phyloP scores from a whole-genome alignment of 37 sponge, comb jelly and placozoan genomes.

The Ianthella basta region DNA sequence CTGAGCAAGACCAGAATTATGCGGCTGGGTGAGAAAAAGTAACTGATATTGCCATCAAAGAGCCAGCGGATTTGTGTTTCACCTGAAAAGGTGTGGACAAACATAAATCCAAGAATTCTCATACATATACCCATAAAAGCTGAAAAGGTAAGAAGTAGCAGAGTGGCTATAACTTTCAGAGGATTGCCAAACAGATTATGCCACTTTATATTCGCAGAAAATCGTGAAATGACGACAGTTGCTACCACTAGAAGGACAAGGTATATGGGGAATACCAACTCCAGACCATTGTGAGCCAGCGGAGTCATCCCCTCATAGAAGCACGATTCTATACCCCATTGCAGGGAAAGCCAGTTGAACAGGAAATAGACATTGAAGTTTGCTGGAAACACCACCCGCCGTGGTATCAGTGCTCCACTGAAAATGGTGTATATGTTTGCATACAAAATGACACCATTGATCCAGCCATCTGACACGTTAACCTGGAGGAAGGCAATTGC shows the following conservation, averaged over 20 bases:
- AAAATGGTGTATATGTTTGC: slow-evolving; percentile 28
- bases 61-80: slow-evolving; percentile 30
- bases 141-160: slow-evolving; percentile 38
- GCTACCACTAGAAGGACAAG: slow-evolving; percentile 38
- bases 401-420: neutral
- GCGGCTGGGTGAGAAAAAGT: slow-evolving; percentile 9
- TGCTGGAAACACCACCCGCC: neutral
- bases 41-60: slow-evolving; percentile 40
- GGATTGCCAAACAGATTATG: neutral
- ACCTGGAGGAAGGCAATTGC: slow-evolving; percentile 18
- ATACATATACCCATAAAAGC: slow-evolving; percentile 34
- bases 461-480: slow-evolving; percentile 42
- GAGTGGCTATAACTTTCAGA: slow-evolving; percentile 45
- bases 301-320: slow-evolving; percentile 55
- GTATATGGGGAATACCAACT: slow-evolving; percentile 53
- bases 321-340: slow-evolving; percentile 43
- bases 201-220: neutral
- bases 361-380: neutral
- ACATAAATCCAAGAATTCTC: slow-evolving; percentile 19
- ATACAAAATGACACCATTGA: slow-evolving; percentile 40
- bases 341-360: slow-evolving; percentile 31
- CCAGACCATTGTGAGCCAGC: slow-evolving; percentile 33
- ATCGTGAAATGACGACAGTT: slow-evolving; percentile 7
- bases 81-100: neutral
- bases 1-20: neutral